Conservation (phyloP, 2,797 vertebrate species). For the Aplochiton taeniatus region DNA sequence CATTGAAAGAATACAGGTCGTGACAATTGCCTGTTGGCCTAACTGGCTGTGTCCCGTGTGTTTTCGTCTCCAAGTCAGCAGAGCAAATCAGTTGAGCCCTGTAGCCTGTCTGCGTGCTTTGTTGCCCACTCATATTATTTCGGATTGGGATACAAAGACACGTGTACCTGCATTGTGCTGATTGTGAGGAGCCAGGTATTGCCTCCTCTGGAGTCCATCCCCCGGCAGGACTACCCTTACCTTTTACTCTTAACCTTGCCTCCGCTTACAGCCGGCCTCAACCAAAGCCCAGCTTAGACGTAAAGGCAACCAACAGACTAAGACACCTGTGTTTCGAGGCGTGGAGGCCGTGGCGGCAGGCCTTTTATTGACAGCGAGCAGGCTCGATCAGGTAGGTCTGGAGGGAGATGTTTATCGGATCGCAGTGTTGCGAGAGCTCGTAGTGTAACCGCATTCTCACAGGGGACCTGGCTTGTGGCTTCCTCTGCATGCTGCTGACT, state of each 20-base stretch:
- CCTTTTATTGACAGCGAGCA: constrained; percentile 3
- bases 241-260: too few relatives aligned
- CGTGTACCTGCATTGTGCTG: too few relatives aligned
- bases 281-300: not conserved
- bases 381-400: constrained; percentile 11
- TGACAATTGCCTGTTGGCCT: too few relatives aligned
- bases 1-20: not conserved
- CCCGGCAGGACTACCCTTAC: too few relatives aligned
- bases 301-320: not conserved
- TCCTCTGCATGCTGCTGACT: constrained; percentile 8
- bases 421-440: constrained; percentile 8
- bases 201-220: not conserved
- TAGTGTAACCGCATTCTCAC: constrained; percentile 7
- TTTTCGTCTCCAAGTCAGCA: too few relatives aligned
- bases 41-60: too few relatives aligned
- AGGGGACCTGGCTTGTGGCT: constrained; percentile 2
- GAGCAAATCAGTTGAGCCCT: too few relatives aligned
- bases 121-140: too few relatives aligned
- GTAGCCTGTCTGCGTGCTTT: too few relatives aligned
- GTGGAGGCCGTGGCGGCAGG: constrained; percentile 2
- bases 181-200: too few relatives aligned
- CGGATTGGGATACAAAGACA: too few relatives aligned
- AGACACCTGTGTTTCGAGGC: constrained; percentile 14
- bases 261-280: not conserved
- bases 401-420: constrained; percentile 10